phyloP scores from a whole-genome alignment of 2,888 invertebrate species.

The Agrochola macilenta region DNA sequence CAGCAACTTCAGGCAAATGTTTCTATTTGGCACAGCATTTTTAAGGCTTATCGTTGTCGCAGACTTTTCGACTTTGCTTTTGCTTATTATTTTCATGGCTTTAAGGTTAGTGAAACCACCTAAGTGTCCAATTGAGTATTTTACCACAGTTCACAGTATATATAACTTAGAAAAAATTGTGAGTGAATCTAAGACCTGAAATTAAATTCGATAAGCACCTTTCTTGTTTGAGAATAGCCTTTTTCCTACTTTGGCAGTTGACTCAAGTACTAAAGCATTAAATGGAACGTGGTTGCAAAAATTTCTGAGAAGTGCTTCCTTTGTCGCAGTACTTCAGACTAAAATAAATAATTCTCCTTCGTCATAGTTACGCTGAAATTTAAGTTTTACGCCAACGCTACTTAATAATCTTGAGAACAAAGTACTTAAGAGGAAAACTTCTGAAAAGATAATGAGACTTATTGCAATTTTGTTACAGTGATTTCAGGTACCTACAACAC shows the following conservation, averaged over 20 bases:
- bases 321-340: background rate
- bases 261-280: background rate
- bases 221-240: background rate
- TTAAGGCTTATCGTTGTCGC: background rate
- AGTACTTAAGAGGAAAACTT: background rate
- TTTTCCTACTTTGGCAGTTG: background rate
- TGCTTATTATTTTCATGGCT: background rate
- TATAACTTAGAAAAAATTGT: background rate
- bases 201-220: background rate
- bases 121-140: background rate
- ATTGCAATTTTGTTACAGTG: background rate
- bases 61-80: background rate
- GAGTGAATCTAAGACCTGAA: background rate
- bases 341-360: background rate
- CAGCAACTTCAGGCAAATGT: background rate
- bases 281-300: background rate
- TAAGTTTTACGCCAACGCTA: background rate
- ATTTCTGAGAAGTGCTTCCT: background rate
- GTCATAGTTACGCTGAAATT: background rate
- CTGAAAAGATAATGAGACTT: slow-evolving; percentile 3
- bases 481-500: background rate
- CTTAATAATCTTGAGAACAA: slow-evolving; percentile 10
- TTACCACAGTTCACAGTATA: background rate
- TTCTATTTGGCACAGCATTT: background rate
- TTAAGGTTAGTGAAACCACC: background rate